Base-by-base conservation (phyloP, 2,797 vertebrate genomes). In the Xenops minutus region DNA sequence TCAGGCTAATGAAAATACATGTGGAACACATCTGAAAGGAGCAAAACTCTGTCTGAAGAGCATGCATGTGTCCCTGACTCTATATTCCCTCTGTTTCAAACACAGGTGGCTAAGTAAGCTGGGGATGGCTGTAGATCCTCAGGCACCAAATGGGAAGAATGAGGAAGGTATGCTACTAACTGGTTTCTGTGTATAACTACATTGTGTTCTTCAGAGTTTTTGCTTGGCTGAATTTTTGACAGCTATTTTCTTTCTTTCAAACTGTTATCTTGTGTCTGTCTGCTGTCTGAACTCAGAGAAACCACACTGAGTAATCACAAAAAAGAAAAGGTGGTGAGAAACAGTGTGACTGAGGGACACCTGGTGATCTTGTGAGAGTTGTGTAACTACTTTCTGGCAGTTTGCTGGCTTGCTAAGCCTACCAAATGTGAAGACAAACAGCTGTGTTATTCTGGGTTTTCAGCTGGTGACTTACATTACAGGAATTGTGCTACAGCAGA, bases 51-150 rank as follows among this genome's bases (percentile, higher is more conserved):
- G 14, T 41, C 20, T 2, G 3, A 67, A 55, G 17, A 73, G 12
- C 18, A 8, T 27, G 18, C 0, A 12, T 71, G 26, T 32, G 12
- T 88, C 21, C 9, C 37, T 94, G 64, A 89, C 16, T 56, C 34
- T 74, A 3, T 64, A 55, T 91, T 86, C 83, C 24, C 29, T 96
- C 81, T 79, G 43, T 94, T 94, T 95, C 93, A 75, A 97, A 96
- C 48, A 86, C 95, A 99, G 99, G 88, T 99, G 99, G 99, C 95
- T 99, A 95, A 99, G 98, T 97, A 99, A 99, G 89, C 98, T 99
- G 39, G 99, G 99, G 3, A 97, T 99, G 72, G 99, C 99, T 93
- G 98, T 99, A 67, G 98, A 99, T 88, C 98, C 98, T 61, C 99
- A 98, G 83, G 98, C 98, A 91, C 64, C 97, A 21, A 96, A 95